A percentile compares a stretch with the other conserved stretches of the same genome.
Conservation (phyloP, 2,113 vertebrate genomes). For the Phasianus colchicus region DNA sequence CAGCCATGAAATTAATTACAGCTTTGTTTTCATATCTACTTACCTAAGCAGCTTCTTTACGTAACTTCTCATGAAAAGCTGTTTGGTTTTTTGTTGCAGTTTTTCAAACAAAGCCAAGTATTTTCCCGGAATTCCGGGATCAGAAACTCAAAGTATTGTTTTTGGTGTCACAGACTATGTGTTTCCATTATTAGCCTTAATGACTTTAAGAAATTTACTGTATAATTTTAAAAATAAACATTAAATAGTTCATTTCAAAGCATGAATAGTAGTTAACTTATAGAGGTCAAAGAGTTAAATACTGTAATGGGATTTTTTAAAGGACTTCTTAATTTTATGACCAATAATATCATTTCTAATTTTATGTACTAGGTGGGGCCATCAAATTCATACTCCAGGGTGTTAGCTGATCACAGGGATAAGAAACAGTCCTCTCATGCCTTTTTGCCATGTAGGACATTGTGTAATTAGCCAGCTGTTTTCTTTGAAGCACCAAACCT, state of each 20-base stretch:
- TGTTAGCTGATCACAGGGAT: constrained; percentile 39
- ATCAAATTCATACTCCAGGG: constrained; percentile 19
- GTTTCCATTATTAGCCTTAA: background rate
- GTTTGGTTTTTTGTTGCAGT: background rate
- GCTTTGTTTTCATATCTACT: background rate
- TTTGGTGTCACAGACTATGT: background rate
- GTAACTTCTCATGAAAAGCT: background rate
- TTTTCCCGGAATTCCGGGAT: constrained; percentile 10
- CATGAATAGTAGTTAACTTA: background rate
- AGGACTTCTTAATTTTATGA: constrained; percentile 46
- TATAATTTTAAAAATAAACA: constrained; percentile 37
- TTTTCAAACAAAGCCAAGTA: background rate
- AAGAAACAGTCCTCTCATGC: constrained; percentile 21
- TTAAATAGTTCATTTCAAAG: background rate
- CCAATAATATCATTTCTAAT: constrained; percentile 31
- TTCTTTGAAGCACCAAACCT: constrained; percentile 18
- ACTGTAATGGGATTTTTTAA: constrained; percentile 35
- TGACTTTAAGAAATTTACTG: background rate
- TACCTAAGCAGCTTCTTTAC: background rate
- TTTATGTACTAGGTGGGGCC: background rate
- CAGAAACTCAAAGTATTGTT: background rate
- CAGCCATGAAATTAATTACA: background rate
- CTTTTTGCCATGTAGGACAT: background rate
- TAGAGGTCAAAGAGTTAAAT: constrained; percentile 49
- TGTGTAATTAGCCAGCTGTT: constrained; percentile 30